These are phyloP conservation scores for Chrosomus eos DNA, from an alignment of 2,797 vertebrate species.

Conservation along the genomic window DNA sequence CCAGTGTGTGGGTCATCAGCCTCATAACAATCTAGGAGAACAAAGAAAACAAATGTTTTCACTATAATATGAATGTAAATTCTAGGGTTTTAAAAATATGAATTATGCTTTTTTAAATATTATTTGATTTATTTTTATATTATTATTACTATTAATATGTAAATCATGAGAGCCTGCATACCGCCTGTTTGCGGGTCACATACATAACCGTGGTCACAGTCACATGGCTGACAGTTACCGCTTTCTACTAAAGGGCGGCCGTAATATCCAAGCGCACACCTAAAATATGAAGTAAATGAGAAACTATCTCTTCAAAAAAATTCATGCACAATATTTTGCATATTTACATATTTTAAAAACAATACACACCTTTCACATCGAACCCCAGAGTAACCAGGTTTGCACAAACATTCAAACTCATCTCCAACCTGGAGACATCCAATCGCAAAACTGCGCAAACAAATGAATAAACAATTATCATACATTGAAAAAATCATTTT, in stretches of 20 bases:
- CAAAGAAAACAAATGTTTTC: conserved; percentile 25
- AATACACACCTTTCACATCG: conserved; percentile 70
- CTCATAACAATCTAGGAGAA: conserved; percentile 78
- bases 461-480: conserved; percentile 1
- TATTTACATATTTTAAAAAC: not conserved
- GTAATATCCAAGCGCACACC: conserved; percentile 87
- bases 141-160: not conserved
- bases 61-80: not conserved
- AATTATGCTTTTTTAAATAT: not conserved
- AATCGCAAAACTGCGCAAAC: conserved; percentile 64
- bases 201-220: conserved; percentile 73
- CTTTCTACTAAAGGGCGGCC: conserved; percentile 81
- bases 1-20: conserved; percentile 73
- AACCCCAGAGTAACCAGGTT: conserved; percentile 64
- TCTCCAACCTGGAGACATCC: conserved; percentile 63
- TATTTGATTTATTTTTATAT: not conserved
- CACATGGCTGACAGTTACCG: conserved; percentile 83
- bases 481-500: not conserved
- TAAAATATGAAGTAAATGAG: conserved; percentile 61
- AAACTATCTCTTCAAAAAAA: not conserved
- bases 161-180: conserved; percentile 60
- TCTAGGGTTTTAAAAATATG: not conserved
- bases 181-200: conserved; percentile 85
- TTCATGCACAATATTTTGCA: not conserved
- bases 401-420: conserved; percentile 67